phyloP scores from a whole-genome alignment of 2,113 vertebrate species.

The Trematomus loennbergii region DNA sequence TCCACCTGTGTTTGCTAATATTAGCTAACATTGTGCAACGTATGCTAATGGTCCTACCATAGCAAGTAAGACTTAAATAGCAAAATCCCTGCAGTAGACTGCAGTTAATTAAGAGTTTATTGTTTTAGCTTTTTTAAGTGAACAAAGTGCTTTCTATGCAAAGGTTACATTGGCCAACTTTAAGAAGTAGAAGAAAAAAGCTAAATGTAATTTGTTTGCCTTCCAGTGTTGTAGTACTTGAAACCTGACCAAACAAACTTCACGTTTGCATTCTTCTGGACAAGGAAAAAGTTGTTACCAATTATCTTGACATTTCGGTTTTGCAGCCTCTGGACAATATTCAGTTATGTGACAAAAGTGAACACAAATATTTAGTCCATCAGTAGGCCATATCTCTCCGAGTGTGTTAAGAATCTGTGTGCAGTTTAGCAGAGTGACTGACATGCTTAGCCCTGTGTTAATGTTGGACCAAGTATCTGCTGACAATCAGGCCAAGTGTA shows the following conservation, averaged over 20 bases:
- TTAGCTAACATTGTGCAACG: neutral
- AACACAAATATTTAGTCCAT: neutral
- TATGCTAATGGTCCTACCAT: neutral
- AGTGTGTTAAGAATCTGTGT: neutral
- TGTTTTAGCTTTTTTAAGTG: neutral
- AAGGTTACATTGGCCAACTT: conserved; percentile 1
- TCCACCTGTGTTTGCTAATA: neutral
- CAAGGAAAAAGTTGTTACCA: neutral
- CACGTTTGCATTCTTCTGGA: neutral
- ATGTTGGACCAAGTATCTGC: conserved; percentile 48
- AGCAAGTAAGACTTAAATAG: neutral
- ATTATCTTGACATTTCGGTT: neutral
- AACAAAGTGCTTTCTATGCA: neutral
- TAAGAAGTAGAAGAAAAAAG: neutral
- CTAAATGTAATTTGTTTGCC: no score
- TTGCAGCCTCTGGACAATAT: neutral
- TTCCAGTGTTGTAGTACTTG: neutral
- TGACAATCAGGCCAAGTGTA: conserved; percentile 35
- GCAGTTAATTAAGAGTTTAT: neutral
- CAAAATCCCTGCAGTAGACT: neutral
- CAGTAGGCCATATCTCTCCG: conserved; percentile 5
- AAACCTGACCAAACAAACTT: neutral
- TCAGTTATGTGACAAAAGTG: neutral
- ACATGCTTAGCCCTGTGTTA: conserved; percentile 27
- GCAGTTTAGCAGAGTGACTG: conserved; percentile 2